Evolutionary conservation across 2,888 invertebrate genomes (phyloP), one percentile per base, ranked within the genome.

Genomic region (Tenthredo mesomela): DNA sequence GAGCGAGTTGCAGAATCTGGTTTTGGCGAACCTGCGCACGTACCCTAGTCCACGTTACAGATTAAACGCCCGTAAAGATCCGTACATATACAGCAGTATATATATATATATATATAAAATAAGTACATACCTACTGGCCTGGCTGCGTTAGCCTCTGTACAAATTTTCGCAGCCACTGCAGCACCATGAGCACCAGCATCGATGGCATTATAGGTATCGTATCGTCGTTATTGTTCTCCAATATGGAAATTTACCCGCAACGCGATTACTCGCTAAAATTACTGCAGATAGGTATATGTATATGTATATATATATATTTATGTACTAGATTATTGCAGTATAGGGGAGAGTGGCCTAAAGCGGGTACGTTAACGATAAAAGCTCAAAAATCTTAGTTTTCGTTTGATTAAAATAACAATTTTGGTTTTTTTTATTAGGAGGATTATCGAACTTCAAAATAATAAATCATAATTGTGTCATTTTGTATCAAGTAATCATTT

Each of bases 31-130:
- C 2, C 88, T 67, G 71, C 78, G 86, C 89, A 89, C 89, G 89
- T 89, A 89, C 87, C 21, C 25, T 9, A 40, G 87, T 85, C 86
- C 86, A 84, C 88, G 88, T 89, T 88, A 89, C 87, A 88, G 89
- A 89, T 89, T 89, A 89, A 89, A 89, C 88, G 88, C 87, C 89
- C 87, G 88, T 89, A 88, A 88, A 87, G 89, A 88, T 89, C 89
- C 89, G 88, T 88, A 88, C 33, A 12, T 40, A 12, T 40, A 80
- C 25, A 47, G 15, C 50, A n/a, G 37, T 40, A 58, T 33, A 25
- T 37, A n/a, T 12, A 21, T 15, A n/a, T 33, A 33, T 9, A 54
- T n/a, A 10, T n/a, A 33, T 10, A 33, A 33, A 29, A 15, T 47
- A 33, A 37, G 37, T 21, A 80, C 29, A 1, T 29, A 29, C 29